A percentile compares a stretch with the other conserved stretches of the same genome.
Evolutionary conservation across 2,113 vertebrate genomes (phyloP).

Genomic region (Thoracochromis brauschi): DNA sequence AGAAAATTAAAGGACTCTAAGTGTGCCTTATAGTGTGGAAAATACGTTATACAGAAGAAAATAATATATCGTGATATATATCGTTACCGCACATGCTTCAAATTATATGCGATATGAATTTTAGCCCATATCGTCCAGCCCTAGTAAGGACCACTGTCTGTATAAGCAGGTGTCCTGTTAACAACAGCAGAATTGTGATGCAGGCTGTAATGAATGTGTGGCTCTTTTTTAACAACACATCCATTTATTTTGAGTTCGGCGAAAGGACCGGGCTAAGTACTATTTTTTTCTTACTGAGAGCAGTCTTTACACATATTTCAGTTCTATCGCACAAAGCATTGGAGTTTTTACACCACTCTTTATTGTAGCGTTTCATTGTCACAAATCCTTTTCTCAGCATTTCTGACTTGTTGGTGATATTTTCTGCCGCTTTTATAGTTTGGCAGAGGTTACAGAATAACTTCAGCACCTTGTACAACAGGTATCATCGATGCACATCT

Average conservation of each 20-base stretch:
- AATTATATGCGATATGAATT: not conserved
- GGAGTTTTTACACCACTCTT: not conserved
- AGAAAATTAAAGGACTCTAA: not conserved
- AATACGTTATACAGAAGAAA: not conserved
- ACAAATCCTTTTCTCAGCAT: not conserved
- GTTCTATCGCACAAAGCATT: not conserved
- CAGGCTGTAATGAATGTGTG: not conserved
- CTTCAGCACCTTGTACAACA: not conserved
- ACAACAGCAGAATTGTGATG: not conserved
- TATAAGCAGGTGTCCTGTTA: not conserved
- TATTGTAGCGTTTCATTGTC: not conserved
- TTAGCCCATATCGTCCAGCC: not conserved
- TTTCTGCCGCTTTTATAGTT: not conserved
- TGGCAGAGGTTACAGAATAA: not conserved
- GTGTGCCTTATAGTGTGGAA: not conserved
- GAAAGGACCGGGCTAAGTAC: not conserved
- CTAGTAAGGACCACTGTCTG: not conserved
- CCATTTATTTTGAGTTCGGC: not conserved
- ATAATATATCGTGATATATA: rapidly evolving
- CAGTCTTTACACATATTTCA: not conserved
- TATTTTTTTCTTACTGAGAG: not conserved
- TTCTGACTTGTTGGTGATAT: not conserved
- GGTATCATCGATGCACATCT: not conserved
- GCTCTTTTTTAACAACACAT: not conserved
- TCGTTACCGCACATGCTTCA: not conserved